Evolutionary conservation across 1,140 invertebrate genomes (phyloP).

Genomic region (Lethrus apterus): DNA sequence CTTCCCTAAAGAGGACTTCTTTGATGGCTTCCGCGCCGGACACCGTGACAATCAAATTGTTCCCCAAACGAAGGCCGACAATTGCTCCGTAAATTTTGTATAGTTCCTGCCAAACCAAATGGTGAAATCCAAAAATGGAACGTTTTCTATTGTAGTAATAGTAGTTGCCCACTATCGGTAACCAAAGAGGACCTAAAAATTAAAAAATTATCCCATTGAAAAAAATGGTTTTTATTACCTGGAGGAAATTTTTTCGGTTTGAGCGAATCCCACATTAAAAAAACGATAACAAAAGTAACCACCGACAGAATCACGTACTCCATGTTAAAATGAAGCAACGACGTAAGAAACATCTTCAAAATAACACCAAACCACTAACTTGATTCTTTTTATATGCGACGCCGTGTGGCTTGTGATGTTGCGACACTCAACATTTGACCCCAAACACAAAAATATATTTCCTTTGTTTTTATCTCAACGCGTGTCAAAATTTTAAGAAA

Average conservation of each 20-base stretch:
- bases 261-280: too few species aligned
- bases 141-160: slow-evolving; percentile 18
- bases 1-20: slow-evolving; percentile 51
- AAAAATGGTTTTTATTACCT: not conserved
- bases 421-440: too few species aligned
- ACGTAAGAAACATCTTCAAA: too few species aligned
- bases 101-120: slow-evolving; percentile 31
- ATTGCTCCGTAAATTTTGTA: slow-evolving; percentile 29
- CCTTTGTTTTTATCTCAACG: too few species aligned
- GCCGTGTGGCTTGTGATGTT: too few species aligned
- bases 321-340: too few species aligned
- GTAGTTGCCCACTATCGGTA: slow-evolving; percentile 33
- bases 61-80: slow-evolving; percentile 44
- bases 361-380: too few species aligned
- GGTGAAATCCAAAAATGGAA: slow-evolving; percentile 26
- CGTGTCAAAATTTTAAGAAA: too few species aligned
- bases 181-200: slow-evolving; percentile 32
- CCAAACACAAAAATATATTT: too few species aligned
- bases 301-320: too few species aligned
- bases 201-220: slow-evolving; percentile 2
- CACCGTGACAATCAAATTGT: slow-evolving; percentile 51
- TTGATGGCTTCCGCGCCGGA: slow-evolving; percentile 54
- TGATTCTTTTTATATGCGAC: too few species aligned
- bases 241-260: not conserved
- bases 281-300: too few species aligned